Base-by-base conservation (phyloP, 2,797 vertebrate genomes). In the Sebastes miniatus region DNA sequence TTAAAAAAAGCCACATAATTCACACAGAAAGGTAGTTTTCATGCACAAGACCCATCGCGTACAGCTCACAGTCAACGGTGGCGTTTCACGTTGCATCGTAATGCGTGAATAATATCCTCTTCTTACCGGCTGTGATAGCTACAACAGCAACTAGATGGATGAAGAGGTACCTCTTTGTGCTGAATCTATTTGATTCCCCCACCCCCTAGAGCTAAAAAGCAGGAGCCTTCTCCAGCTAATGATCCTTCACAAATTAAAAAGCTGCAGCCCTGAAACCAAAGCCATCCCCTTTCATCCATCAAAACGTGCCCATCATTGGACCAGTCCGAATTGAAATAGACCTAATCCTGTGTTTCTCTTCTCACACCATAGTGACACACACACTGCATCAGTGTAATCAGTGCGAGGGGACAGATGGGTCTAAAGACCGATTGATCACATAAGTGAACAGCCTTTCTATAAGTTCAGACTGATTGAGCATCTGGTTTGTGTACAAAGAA, bases 191-290 rank as follows among this genome's bases (percentile, higher is more conserved):
- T 85, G 76, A 83, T 83, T 84, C 67, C 75, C 75, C 50, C 9
- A 31, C 80, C 85, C 79, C 52, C 78, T 56, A 73, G 56, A 85
- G 91, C 87, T 87, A 86, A 80, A 80, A 81, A 75, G 84, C 87
- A 73, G 85, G 70, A 91, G 79, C 81, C 82, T 77, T 87, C 84
- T 77, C 76, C 84, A 76, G 79, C 91, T 95, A 94, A 95, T 94
- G 93, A 92, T 90, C 85, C 91, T 88, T 91, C 83, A 87, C 92
- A 92, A 94, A 94, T 94, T 94, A 94, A 93, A 95, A 93, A 69
- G 88, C 91, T 87, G 86, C 88, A 88, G 87, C 92, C 85, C 88
- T 89, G 92, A 92, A 92, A 91, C 86, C 89, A 89, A 87, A 90
- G 81, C 69, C 75, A 43, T 83, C 78, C 76, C 83, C 58, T 83